Base-by-base conservation (phyloP, 2,888 invertebrate genomes). In the Lasius platythorax region DNA sequence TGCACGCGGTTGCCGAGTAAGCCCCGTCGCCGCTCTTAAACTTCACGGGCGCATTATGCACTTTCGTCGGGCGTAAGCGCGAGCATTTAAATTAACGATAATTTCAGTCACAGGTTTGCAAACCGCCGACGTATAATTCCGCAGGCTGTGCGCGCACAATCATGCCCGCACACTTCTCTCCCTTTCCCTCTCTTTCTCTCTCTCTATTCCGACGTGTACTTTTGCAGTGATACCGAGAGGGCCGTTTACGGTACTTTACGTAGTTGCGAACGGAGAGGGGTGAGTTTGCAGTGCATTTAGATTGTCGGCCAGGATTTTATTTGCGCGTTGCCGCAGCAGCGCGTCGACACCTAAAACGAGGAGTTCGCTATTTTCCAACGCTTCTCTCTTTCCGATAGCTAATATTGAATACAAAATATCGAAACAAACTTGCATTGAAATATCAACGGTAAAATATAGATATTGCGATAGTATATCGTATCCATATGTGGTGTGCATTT, bases 51-150 rank as follows among this genome's bases (percentile, higher is more conserved):
- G 86, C 74, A 76, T 82, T 83, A 85, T 85, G 83, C 85, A 82
- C 79, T 78, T 76, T 75, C 76, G 78, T 75, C 83, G 61, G 85
- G 86, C 83, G 83, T 86, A 90, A 90, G 86, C 85, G 78, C 78
- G 70, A 63, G 89, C 87, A 88, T 92, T 91, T 88, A 87, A 90
- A 92, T 92, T 89, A 90, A 91, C 91, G 87, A 87, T 92, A 89
- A 91, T 92, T 91, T 83, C 75, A 86, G 84, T 87, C 85, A 85
- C 84, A 82, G 84, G 82, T 83, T 84, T 58, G 67, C 89, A 68
- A 84, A 73, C 86, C 70, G 68, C 56, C 81, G 72, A 53, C 58
- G 83, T 73, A 72, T 78, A 78, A 81, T 90, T 87, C 81, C 73
- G 63, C 66, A 46, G 11, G 43, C 67, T 79, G 79, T 72, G 72